Evolutionary conservation across 2,888 invertebrate species (phyloP), one percentile per base, ranked within the genome.

Genomic region (Pharmacophagus antenor): DNA sequence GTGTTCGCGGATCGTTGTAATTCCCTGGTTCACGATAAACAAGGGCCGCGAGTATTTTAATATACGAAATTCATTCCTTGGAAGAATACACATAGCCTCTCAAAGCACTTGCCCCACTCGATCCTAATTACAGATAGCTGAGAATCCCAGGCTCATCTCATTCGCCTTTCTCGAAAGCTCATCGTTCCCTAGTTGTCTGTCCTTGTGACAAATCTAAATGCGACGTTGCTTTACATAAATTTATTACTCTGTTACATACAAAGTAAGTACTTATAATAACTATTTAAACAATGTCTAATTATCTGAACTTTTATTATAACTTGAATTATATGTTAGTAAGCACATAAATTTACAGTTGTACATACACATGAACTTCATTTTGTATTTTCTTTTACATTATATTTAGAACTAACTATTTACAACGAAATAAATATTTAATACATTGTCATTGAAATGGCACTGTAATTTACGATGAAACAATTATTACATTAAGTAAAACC

Each of bases 121-220:
- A 85, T 85, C 80, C 84, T 87, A 87, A 87, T 88, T 87, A 87
- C 80, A 86, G 88, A 88, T 87, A 86, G 65, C 65, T 67, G 65
- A 65, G 72, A 72, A 63, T 75, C 74, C 76, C 71, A 71, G 37
- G 68, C 76, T 73, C 78, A 78, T 82, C 83, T 81, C 78, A 74
- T 80, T 80, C 77, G 72, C 73, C 73, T 74, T 71, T 72, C 73
- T 68, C 66, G 67, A 70, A 67, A 68, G 69, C 67, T 64, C 64
- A 64, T 61, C 63, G 62, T 63, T 63, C 61, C 63, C 62, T 65
- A 55, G 67, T 65, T 54, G 58, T 62, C 60, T 68, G 66, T 61
- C 55, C 53, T 67, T 66, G 64, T 64, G 67, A 64, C 58, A 60
- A 58, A 56, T 56, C 41, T 54, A 27, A 41, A 58, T 41, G 59